Evolutionary conservation across 2,888 invertebrate genomes (phyloP).

Genomic region (Cryptocephalus primarius): DNA sequence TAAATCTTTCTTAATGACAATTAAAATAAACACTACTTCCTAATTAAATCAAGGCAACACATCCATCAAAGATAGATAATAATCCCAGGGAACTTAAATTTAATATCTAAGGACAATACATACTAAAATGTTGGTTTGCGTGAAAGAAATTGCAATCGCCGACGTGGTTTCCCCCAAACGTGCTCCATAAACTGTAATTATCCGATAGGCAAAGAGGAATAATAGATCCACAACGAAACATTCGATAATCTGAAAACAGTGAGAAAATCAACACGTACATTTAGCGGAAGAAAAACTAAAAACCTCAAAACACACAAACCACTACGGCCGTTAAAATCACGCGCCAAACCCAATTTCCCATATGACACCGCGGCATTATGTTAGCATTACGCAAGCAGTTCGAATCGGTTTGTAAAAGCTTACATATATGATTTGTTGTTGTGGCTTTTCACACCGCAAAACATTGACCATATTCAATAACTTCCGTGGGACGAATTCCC

Average conservation of each 20-base stretch:
- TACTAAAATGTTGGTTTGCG: no score
- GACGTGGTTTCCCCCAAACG: no score
- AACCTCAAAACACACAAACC: conserved; percentile 32
- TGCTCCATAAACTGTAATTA: no score
- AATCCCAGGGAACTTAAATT: no score
- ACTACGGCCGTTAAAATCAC: conserved; percentile 34
- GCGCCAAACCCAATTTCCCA: conserved; percentile 35
- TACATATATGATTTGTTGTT: conserved; percentile 39
- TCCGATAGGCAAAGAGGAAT: no score
- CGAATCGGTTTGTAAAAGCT: conserved; percentile 40
- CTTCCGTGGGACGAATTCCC: conserved; percentile 5
- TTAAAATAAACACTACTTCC: no score
- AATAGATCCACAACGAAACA: not conserved
- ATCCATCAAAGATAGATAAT: no score
- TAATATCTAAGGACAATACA: no score
- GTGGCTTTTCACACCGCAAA: conserved; percentile 35
- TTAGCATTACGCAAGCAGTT: conserved; percentile 38
- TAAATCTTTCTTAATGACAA: no score
- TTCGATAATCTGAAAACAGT: conserved; percentile 12
- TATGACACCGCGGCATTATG: conserved; percentile 35
- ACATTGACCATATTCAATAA: conserved; percentile 24
- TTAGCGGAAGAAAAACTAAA: conserved; percentile 20
- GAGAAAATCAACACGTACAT: conserved; percentile 16
- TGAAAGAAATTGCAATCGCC: no score
- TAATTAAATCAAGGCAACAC: no score